These are phyloP conservation scores for Sipha maydis DNA, from an alignment of 2,888 invertebrate genomes.

Conservation along the genomic window DNA sequence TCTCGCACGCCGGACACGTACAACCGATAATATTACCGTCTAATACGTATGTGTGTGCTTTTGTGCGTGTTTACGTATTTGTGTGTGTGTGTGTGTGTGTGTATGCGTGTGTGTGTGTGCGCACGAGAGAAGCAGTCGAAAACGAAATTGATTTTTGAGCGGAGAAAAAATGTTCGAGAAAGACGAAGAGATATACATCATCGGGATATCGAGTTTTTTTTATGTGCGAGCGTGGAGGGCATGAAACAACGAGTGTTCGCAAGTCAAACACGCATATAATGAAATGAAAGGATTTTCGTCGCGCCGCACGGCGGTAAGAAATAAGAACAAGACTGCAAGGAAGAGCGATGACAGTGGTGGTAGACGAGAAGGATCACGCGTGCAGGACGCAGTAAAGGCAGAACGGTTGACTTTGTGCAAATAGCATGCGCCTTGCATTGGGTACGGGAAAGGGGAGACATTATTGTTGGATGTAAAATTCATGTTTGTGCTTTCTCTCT, in stretches of 20 bases:
- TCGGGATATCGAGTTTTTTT: not conserved
- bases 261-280: conserved; percentile 25
- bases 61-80: not conserved
- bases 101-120: not conserved
- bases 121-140: not conserved
- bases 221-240: not conserved
- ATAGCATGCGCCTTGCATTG: conserved; percentile 47
- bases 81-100: not conserved
- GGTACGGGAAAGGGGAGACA: not conserved
- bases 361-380: not conserved
- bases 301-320: not conserved
- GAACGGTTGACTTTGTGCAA: conserved; percentile 44
- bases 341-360: not conserved
- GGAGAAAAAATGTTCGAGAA: not conserved
- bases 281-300: conserved; percentile 13
- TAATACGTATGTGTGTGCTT: not conserved
- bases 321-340: not conserved
- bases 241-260: not conserved
- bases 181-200: not conserved
- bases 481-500: not conserved
- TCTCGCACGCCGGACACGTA: conserved; percentile 50
- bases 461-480: conserved; percentile 36
- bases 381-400: not conserved
- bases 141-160: conserved; percentile 21
- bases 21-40: conserved; percentile 35